Conservation (phyloP, 2,797 vertebrate species). For the Phoxinus dragarum region DNA sequence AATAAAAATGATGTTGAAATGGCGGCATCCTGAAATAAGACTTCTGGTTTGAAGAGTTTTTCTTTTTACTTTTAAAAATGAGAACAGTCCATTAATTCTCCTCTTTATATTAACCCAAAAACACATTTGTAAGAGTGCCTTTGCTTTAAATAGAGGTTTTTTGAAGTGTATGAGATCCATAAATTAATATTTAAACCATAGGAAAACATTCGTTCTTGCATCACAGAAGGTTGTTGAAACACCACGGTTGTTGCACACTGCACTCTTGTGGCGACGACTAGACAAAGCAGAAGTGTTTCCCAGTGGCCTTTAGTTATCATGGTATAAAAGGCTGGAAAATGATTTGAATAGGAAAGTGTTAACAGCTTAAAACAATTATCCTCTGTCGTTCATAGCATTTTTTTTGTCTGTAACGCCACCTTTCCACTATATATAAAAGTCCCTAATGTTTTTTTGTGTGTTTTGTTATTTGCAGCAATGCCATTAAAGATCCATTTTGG, state of each 20-base stretch:
- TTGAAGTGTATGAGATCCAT: neutral
- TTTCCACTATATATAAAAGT: no score
- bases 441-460: no score
- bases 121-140: neutral
- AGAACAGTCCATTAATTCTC: neutral
- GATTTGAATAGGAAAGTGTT: neutral
- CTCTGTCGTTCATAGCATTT: neutral
- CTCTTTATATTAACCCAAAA: neutral
- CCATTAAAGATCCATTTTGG: no score
- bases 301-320: no score
- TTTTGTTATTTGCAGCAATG: neutral
- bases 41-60: neutral
- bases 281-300: neutral
- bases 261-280: conserved; percentile 40
- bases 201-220: neutral
- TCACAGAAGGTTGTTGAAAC: neutral
- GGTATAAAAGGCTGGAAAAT: neutral
- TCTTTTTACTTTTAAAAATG: neutral
- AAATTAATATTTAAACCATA: neutral
- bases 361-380: neutral
- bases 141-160: neutral
- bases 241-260: conserved; percentile 3
- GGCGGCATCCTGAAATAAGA: conserved; percentile 70
- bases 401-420: neutral
- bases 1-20: conserved; percentile 81